Evolutionary conservation across 2,888 invertebrate species (phyloP), one percentile per base, ranked within the genome.

Genomic region (Ornithoptera priamus): DNA sequence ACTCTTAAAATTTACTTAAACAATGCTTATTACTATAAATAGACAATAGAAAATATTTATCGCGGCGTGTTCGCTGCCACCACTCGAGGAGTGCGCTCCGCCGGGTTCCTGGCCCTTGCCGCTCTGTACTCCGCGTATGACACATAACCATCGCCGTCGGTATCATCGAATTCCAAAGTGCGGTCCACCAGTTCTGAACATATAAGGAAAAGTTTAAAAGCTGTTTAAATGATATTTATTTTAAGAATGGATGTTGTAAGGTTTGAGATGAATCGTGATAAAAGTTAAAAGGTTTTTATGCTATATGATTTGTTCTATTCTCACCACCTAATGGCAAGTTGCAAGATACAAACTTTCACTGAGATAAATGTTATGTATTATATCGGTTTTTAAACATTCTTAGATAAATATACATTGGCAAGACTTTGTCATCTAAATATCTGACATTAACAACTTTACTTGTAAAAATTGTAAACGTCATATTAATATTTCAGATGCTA

Each of bases 101-200:
- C 53, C 1, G 82, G 78, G 53, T 75, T 83, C 62, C 78, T 81
- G 0, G 78, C 80, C 46, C 92, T 79, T 0, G 91, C 92, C 1
- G 90, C 88, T 18, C 89, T 79, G 71, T 92, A 92, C 74, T 99
- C 98, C 0, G 96, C 93, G 83, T 98, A 98, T 71, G 96, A 97
- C 53, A 98, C 89, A 81, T 94, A 97, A 0, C 98, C 98, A 80
- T 98, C 98, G 57, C 95, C 94, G 83, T 98, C 95, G 0, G 94
- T 89, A 84, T 99, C 98, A 78, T 98, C 98, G 72, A 96, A 95
- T 69, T 93, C 93, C 56, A 98, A 87, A 15, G 98, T 97, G 76
- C 95, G 95, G 83, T 98, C 98, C 58, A 98, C 97, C 65, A 98
- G 90, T 74, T 95, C 98, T 98, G 83, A 22, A 82, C 83, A 65